Conservation (phyloP, 2,888 invertebrate species). For the Hemicrepidius hirtus region DNA sequence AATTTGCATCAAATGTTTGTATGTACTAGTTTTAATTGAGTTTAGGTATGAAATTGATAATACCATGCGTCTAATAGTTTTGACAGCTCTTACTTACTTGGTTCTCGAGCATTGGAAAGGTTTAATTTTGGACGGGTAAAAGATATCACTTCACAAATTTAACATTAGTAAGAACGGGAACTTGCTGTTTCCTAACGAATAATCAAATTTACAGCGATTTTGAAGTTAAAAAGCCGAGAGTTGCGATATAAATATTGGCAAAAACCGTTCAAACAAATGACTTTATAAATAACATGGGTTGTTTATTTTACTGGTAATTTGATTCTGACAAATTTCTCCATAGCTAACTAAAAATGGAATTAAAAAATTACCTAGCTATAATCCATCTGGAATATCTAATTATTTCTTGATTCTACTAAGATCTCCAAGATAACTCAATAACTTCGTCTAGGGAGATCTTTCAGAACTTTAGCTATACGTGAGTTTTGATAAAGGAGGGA, state of each 20-base stretch:
- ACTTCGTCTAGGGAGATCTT: too few species aligned
- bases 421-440: too few species aligned
- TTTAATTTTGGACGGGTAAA: constrained; percentile 55
- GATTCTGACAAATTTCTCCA: constrained; percentile 40
- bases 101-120: constrained; percentile 52
- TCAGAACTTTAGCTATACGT: too few species aligned
- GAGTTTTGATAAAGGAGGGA: too few species aligned
- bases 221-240: constrained; percentile 49
- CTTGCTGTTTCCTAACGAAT: constrained; percentile 23
- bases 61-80: background rate
- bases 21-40: constrained; percentile 3
- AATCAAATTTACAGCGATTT: constrained; percentile 60
- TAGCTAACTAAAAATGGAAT: constrained; percentile 13
- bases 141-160: constrained; percentile 53
- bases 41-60: background rate
- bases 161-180: constrained; percentile 13
- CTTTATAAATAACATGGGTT: constrained; percentile 48
- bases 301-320: constrained; percentile 47
- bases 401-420: too few species aligned
- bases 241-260: constrained; percentile 24
- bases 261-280: constrained; percentile 49
- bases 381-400: too few species aligned
- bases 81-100: constrained; percentile 44
- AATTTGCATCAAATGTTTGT: constrained; percentile 14
- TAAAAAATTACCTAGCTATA: too few species aligned